A percentile compares a stretch with the other conserved stretches of the same genome.
Evolutionary conservation across 92 coral and sea anemone genomes (phyloP).

Genomic region (Heliopora coerulea): DNA sequence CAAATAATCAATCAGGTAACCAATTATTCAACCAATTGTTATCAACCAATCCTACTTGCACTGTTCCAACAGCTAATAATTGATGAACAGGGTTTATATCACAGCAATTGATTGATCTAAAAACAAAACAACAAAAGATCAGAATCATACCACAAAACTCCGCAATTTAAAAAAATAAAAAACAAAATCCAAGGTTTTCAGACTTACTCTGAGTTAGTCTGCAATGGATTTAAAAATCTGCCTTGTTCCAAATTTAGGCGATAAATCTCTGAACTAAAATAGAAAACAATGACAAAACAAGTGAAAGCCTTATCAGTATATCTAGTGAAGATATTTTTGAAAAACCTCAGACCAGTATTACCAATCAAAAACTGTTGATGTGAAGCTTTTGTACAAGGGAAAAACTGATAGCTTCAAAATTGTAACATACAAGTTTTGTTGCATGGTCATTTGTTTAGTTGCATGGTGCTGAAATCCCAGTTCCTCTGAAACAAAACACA

Average conservation of each 20-base stretch:
- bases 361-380: too few relatives aligned
- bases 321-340: too few relatives aligned
- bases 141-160: background rate
- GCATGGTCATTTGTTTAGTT: too few relatives aligned
- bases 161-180: background rate
- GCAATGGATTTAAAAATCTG: constrained; percentile 80
- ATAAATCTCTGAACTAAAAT: constrained; percentile 78
- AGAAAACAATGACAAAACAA: background rate
- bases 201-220: constrained; percentile 87
- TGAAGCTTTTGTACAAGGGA: too few relatives aligned
- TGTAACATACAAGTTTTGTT: too few relatives aligned
- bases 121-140: background rate
- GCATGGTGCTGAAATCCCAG: too few relatives aligned
- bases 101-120: constrained; percentile 83
- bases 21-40: too few relatives aligned
- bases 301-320: background rate
- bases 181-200: background rate
- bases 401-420: too few relatives aligned
- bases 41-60: too few relatives aligned
- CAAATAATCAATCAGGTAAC: too few relatives aligned
- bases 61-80: constrained; percentile 89
- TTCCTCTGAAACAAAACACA: too few relatives aligned
- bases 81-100: constrained; percentile 89
- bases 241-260: constrained; percentile 97
- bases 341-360: too few relatives aligned